Evolutionary conservation across 2,888 invertebrate genomes (phyloP).

Genomic region (Stratiomys singularior): DNA sequence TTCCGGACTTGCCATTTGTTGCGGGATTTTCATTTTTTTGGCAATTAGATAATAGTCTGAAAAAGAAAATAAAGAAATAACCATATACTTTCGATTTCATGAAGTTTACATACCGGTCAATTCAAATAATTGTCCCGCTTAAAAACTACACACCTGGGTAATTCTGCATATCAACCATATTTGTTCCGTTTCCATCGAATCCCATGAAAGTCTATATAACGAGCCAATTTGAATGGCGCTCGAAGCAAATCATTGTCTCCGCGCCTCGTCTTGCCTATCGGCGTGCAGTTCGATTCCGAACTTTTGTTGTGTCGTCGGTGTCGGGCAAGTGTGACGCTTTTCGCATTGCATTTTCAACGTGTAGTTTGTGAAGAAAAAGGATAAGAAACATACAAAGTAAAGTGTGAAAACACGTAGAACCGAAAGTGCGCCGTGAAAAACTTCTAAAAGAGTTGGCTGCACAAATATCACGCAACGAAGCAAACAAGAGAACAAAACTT

Average conservation of each 20-base stretch:
- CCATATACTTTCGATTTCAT: no score
- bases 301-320: constrained; percentile 31
- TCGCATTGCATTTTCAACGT: background rate
- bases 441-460: background rate
- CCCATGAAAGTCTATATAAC: background rate
- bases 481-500: no score
- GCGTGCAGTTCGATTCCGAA: background rate
- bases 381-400: background rate
- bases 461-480: background rate
- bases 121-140: background rate
- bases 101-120: no score
- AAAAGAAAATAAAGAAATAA: no score
- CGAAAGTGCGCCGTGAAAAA: background rate
- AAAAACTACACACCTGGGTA: background rate
- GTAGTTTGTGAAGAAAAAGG: background rate
- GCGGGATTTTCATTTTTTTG: no score
- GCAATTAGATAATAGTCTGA: no score
- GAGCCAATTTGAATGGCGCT: background rate
- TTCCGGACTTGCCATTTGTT: no score
- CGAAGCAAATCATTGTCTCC: background rate
- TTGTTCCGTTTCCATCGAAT: background rate
- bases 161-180: background rate
- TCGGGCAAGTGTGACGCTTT: constrained; percentile 10
- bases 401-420: background rate
- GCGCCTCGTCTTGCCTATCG: background rate